Percentiles rank a stretch among this genome's conserved stretches.
Evolutionary conservation across 2,797 vertebrate genomes (phyloP).

Genomic region (Parambassis ranga): DNA sequence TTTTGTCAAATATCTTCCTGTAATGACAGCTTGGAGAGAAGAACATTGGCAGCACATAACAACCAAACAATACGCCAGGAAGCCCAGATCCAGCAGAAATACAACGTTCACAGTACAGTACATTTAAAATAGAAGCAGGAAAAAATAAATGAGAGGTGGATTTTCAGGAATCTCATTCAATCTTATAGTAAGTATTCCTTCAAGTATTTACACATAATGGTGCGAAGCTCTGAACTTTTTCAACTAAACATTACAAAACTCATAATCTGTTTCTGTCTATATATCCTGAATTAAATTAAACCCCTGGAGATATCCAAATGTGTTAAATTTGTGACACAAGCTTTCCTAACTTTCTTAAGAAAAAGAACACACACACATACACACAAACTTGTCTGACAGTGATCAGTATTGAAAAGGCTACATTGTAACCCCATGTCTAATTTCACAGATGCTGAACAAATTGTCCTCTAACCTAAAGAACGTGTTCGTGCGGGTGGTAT

Average conservation of each 20-base stretch:
- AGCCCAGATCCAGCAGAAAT: background rate
- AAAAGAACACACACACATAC: constrained; percentile 16
- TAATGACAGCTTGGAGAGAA: background rate
- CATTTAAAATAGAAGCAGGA: background rate
- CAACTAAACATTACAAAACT: background rate
- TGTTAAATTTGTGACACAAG: no score
- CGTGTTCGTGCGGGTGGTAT: constrained; percentile 46
- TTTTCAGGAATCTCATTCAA: background rate
- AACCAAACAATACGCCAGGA: background rate
- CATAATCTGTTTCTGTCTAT: background rate
- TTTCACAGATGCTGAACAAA: constrained; percentile 80
- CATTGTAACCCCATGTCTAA: constrained; percentile 76
- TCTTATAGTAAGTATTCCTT: background rate
- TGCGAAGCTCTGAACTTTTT: background rate
- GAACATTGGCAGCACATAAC: background rate
- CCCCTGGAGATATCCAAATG: background rate
- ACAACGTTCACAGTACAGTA: background rate
- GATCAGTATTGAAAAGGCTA: constrained; percentile 74
- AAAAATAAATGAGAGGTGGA: background rate
- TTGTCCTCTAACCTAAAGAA: constrained; percentile 72
- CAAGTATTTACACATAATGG: background rate
- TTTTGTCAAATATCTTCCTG: background rate
- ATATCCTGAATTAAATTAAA: constrained; percentile 24
- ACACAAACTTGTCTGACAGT: constrained; percentile 58
- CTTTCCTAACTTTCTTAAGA: constrained; percentile 6